Base-by-base conservation (phyloP, 2,797 vertebrate genomes). In the Paratrypauchen microcephalus region DNA sequence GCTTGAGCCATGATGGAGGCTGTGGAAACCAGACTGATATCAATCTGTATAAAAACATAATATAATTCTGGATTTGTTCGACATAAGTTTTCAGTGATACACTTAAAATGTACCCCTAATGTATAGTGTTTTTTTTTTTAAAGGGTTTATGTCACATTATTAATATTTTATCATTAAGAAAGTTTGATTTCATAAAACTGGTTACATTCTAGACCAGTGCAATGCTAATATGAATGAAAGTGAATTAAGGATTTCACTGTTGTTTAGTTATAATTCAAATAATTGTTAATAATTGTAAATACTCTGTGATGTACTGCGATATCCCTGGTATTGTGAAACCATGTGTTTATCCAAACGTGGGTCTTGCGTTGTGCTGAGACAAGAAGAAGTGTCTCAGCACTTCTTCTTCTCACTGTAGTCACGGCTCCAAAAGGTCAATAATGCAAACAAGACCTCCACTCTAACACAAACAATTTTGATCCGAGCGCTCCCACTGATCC, bases 381-480 rank as follows among this genome's bases (percentile, higher is more conserved):
- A 9, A 12, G 63, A 52, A 11, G 15, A 71, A 63, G 65, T 66
- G 75, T 72, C 59, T 28, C n/a, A n/a, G n/a, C n/a, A n/a, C n/a
- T n/a, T 36, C 73, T 60, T 72, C 76, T 65, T 73, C 70, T 75
- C 72, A 61, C 69, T 73, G 73, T 75, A 78, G 70, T 68, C 30
- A 6, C 32, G 19, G 16, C 65, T 67, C 52, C 4, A 21, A 39
- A 39, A 68, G 84, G 86, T 86, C 85, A 87, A 88, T 87, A 88
- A 70, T 66, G 78, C 75, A 87, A 87, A 86, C 81, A 87, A 65
- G 71, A 78, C 79, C 79, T 73, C 69, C 50, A 68, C 64, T 83
- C 80, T 62, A 87, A 79, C 72, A 80, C 84, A 87, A 91, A 87
- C 86, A 84, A 30, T 83, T 86, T 76, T 81, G 83, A 90, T 88